phyloP scores from a whole-genome alignment of 2,113 vertebrate species.

The Gambusia holbrooki region DNA sequence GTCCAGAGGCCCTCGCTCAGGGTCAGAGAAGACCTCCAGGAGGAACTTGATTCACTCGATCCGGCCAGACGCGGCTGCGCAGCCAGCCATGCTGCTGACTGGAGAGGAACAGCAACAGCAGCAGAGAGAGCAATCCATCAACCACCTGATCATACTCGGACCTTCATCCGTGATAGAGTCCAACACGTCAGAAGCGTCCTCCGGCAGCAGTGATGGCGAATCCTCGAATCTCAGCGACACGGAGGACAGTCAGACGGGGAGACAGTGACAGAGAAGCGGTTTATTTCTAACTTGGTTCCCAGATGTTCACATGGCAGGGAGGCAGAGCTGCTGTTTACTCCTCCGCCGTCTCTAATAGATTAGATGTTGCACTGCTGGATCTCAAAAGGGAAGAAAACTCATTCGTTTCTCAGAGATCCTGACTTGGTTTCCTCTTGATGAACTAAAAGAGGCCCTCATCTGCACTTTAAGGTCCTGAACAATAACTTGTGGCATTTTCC shows the following conservation, averaged over 20 bases:
- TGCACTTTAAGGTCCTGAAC: slow-evolving; percentile 80
- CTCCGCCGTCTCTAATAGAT: slow-evolving; percentile 17
- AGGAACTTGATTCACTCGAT: slow-evolving; percentile 61
- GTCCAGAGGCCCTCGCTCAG: slow-evolving; percentile 44
- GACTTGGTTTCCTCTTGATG: slow-evolving; percentile 22
- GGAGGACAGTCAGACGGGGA: slow-evolving; percentile 71
- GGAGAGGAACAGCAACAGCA: slow-evolving; percentile 34
- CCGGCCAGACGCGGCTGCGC: slow-evolving; percentile 7
- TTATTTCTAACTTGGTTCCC: neutral
- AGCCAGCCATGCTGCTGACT: slow-evolving; percentile 14
- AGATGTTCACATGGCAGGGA: neutral
- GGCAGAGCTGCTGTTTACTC: too few relatives aligned
- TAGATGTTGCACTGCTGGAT: slow-evolving; percentile 30
- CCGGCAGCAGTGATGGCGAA: slow-evolving; percentile 80
- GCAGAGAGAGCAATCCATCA: slow-evolving; percentile 47
- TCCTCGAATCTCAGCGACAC: slow-evolving; percentile 79
- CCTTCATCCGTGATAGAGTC: slow-evolving; percentile 60
- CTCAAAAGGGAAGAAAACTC: slow-evolving; percentile 7
- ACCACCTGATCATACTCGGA: slow-evolving; percentile 74
- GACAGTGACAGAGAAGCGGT: slow-evolving; percentile 44
- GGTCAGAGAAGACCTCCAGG: slow-evolving; percentile 43
- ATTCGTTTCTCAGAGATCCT: neutral
- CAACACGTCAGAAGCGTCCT: slow-evolving; percentile 48
- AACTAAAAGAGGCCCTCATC: slow-evolving; percentile 41
- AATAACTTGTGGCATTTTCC: slow-evolving; percentile 37